A percentile compares a stretch with the other conserved stretches of the same genome.
These are phyloP conservation scores for Uropetala carovei DNA, from an alignment of 2,888 invertebrate species.

Conservation along the genomic window DNA sequence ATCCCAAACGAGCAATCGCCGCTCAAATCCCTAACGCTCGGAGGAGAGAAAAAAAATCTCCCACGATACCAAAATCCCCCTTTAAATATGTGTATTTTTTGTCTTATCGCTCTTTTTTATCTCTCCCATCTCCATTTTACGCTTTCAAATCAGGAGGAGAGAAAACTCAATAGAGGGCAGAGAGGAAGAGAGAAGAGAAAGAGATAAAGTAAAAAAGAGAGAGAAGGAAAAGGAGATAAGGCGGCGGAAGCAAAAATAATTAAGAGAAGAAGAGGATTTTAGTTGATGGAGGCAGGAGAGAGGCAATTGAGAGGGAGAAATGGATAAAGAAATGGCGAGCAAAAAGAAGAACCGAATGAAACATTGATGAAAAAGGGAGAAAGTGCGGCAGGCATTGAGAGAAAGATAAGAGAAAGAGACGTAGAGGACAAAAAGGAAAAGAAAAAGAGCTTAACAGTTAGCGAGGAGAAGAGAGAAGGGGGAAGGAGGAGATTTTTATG, in stretches of 20 bases:
- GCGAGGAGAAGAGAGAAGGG: slow-evolving; percentile 36
- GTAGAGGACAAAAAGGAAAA: slow-evolving; percentile 58
- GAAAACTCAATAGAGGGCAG: background rate
- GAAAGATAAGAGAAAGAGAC: background rate
- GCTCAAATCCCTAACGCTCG: slow-evolving; percentile 50
- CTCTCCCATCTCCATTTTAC: background rate
- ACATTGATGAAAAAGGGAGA: background rate
- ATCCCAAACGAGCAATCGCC: background rate
- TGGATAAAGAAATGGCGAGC: no score
- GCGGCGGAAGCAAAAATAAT: slow-evolving; percentile 42
- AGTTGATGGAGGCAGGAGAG: slow-evolving; percentile 36
- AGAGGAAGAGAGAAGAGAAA: slow-evolving; percentile 12
- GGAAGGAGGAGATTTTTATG: background rate
- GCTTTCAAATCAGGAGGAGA: background rate
- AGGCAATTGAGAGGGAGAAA: background rate
- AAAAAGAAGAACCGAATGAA: background rate
- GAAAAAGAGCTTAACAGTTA: slow-evolving; percentile 65
- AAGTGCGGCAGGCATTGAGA: background rate
- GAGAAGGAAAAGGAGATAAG: slow-evolving; percentile 63
- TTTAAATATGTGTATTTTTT: slow-evolving; percentile 54
- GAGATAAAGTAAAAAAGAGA: background rate
- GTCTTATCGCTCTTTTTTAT: slow-evolving; percentile 27
- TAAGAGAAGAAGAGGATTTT: slow-evolving; percentile 65
- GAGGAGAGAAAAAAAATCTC: slow-evolving; percentile 66
- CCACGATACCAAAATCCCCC: slow-evolving; percentile 34